phyloP scores from a whole-genome alignment of 2,888 invertebrate genomes.

The Vesta saturnalis region DNA sequence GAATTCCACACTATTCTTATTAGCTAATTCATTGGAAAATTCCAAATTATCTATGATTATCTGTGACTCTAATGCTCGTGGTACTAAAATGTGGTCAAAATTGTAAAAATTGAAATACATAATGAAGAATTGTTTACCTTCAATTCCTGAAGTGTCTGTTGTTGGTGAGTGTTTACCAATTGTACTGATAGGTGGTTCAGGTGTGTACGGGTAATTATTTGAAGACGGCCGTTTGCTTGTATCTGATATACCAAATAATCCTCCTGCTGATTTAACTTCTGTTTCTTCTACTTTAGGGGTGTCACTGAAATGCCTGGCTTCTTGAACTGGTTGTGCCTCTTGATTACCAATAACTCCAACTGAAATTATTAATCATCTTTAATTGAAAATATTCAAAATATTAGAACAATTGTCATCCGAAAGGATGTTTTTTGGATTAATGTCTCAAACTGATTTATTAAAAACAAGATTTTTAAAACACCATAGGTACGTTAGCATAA shows the following conservation, averaged over 20 bases:
- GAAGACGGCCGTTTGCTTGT: slow-evolving; percentile 44
- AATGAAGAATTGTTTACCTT: slow-evolving; percentile 61
- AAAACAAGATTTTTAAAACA: too few relatives aligned
- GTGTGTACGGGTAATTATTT: slow-evolving; percentile 51
- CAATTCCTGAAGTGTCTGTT: slow-evolving; percentile 65
- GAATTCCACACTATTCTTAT: slow-evolving; percentile 72
- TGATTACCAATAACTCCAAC: slow-evolving; percentile 76
- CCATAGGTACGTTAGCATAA: too few relatives aligned
- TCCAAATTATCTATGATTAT: slow-evolving; percentile 73
- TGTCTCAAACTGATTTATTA: too few relatives aligned
- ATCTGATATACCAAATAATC: slow-evolving; percentile 55
- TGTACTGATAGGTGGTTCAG: slow-evolving; percentile 56
- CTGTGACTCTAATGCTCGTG: slow-evolving; percentile 75
- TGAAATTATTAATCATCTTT: too few relatives aligned
- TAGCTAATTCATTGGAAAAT: slow-evolving; percentile 68
- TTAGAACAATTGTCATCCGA: too few relatives aligned
- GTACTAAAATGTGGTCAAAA: slow-evolving; percentile 63
- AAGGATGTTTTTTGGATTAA: too few relatives aligned
- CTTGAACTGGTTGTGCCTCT: slow-evolving; percentile 69
- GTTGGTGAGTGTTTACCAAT: slow-evolving; percentile 56
- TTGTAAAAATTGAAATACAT: neutral
- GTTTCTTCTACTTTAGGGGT: slow-evolving; percentile 40
- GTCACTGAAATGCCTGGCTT: slow-evolving; percentile 69
- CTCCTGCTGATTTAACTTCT: slow-evolving; percentile 65
- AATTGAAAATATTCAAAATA: too few relatives aligned